A percentile compares a stretch with the other conserved stretches of the same genome.
These are phyloP conservation scores for Drosophila anomelani DNA, from an alignment of 2,888 invertebrate genomes.

Conservation along the genomic window DNA sequence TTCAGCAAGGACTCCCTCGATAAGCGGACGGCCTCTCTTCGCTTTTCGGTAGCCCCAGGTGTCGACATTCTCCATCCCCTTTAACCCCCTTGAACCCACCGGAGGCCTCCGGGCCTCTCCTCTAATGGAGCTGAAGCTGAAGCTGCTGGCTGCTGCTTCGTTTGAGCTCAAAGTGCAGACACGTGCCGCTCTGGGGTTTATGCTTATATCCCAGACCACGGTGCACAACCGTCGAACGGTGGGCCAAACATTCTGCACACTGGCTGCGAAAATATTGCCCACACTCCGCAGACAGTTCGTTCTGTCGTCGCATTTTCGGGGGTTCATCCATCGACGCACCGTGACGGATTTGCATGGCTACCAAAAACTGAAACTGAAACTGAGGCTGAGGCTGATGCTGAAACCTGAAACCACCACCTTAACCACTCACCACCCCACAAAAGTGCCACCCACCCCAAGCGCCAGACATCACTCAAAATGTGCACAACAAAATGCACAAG, in stretches of 20 bases:
- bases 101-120: slow-evolving; percentile 9
- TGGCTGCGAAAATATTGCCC: slow-evolving; percentile 61
- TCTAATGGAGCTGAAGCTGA: slow-evolving; percentile 65
- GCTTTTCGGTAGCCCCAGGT: slow-evolving; percentile 36
- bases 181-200: slow-evolving; percentile 64
- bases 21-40: slow-evolving; percentile 15
- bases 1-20: slow-evolving; percentile 27
- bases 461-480: slow-evolving; percentile 75
- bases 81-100: slow-evolving; percentile 6
- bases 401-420: slow-evolving; percentile 34
- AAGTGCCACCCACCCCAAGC: slow-evolving; percentile 14
- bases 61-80: slow-evolving; percentile 7
- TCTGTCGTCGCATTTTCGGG: slow-evolving; percentile 52
- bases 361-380: slow-evolving; percentile 21
- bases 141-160: slow-evolving; percentile 59
- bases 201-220: slow-evolving; percentile 17
- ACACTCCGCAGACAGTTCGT: background rate
- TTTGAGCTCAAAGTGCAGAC: slow-evolving; percentile 79
- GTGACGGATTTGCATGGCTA: slow-evolving; percentile 73
- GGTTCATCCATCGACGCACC: slow-evolving; percentile 66
- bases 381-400: slow-evolving; percentile 9
- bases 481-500: slow-evolving; percentile 65
- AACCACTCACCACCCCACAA: slow-evolving; percentile 38
- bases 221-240: slow-evolving; percentile 17
- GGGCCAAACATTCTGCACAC: slow-evolving; percentile 51